Evolutionary conservation across 53 echinoderm and acorn worm species (phyloP).

Genomic region (Apostichopus leukothele): DNA sequence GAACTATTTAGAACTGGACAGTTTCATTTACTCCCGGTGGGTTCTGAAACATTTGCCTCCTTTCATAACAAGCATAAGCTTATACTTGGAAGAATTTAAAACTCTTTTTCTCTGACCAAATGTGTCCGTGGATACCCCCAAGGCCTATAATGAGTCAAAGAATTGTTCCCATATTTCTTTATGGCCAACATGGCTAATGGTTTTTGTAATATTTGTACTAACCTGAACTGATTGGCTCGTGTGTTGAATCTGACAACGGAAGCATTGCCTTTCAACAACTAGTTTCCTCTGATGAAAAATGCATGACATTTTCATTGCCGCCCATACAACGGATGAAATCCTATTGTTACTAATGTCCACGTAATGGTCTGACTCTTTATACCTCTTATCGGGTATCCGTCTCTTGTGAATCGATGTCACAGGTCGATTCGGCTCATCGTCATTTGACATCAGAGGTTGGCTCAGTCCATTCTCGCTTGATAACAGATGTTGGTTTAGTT

Average conservation of each 20-base stretch:
- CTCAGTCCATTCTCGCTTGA: too few species aligned
- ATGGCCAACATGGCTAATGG: not conserved
- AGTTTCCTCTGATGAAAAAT: slow-evolving; percentile 1
- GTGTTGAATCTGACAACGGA: slow-evolving; percentile 10
- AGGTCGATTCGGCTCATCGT: too few species aligned
- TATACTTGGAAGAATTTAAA: too few species aligned
- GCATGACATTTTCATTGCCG: slow-evolving; percentile 27
- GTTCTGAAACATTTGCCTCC: not conserved
- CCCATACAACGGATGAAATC: slow-evolving; percentile 2
- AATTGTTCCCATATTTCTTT: not conserved
- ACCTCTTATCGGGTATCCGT: too few species aligned
- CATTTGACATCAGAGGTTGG: too few species aligned
- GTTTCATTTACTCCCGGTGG: not conserved
- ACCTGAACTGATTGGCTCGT: not conserved
- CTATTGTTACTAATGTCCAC: not conserved
- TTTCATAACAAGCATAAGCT: not conserved
- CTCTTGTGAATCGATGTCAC: too few species aligned
- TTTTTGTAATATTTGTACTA: not conserved
- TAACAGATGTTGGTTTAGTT: too few species aligned
- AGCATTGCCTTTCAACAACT: slow-evolving; percentile 7
- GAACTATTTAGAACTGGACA: too few species aligned
- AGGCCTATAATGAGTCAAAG: not conserved
- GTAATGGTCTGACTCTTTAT: not conserved
- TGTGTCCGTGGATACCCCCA: not conserved
- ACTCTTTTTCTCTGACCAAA: not conserved